Evolutionary conservation across 2,888 invertebrate genomes (phyloP).

Genomic region (Pseudanteris insignis): DNA sequence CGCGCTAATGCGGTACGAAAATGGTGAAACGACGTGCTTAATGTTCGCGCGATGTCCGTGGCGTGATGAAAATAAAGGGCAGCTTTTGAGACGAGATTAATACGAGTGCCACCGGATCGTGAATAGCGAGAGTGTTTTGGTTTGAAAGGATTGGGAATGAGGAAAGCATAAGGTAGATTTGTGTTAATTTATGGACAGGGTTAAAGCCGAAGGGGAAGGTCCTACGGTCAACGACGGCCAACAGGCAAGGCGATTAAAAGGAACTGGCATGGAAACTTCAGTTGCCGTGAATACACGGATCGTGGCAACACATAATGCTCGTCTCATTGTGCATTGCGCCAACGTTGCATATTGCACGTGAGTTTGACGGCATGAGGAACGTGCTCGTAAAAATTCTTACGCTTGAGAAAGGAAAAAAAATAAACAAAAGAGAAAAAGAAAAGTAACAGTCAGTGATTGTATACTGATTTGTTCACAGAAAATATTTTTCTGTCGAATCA

Average conservation of each 20-base stretch:
- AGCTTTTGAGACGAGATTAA: constrained; percentile 36
- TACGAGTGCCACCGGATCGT: constrained; percentile 35
- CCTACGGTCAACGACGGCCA: constrained; percentile 33
- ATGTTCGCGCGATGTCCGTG: constrained; percentile 11
- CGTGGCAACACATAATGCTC: constrained; percentile 36
- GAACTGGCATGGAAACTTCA: constrained; percentile 52
- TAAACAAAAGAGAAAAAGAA: too few species aligned
- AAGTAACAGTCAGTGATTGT: too few species aligned
- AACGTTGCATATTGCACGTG: constrained; percentile 33
- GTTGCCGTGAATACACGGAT: constrained; percentile 49
- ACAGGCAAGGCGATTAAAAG: constrained; percentile 51
- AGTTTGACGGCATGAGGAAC: constrained; percentile 10
- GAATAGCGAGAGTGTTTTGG: constrained; percentile 49
- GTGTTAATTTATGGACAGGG: constrained; percentile 54
- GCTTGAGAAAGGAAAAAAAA: too few species aligned
- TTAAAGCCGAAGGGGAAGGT: constrained; percentile 48
- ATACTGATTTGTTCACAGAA: too few species aligned
- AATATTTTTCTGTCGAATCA: too few species aligned
- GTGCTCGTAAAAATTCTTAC: not conserved
- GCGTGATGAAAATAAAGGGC: constrained; percentile 23
- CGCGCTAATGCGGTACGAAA: constrained; percentile 8
- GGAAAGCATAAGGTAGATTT: constrained; percentile 50
- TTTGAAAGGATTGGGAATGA: constrained; percentile 53
- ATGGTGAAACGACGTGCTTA: constrained; percentile 24
- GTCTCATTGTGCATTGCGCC: constrained; percentile 21